Conservation (phyloP, 2,797 vertebrate genomes). For the Lagocephalus sceleratus region DNA sequence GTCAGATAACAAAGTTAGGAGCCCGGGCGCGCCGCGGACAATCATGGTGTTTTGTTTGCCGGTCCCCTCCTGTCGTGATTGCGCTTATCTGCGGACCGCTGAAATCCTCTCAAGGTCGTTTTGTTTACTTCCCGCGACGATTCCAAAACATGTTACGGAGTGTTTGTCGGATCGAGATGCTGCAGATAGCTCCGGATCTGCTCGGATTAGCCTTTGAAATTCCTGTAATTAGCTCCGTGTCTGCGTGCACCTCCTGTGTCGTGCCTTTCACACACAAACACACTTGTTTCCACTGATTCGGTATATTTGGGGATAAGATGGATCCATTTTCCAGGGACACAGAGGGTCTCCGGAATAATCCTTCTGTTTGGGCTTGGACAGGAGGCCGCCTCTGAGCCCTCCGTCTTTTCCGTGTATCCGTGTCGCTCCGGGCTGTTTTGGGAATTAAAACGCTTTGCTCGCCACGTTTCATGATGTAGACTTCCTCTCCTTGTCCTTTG, state of each 20-base stretch:
- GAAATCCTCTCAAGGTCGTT: conserved; percentile 42
- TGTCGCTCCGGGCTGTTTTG: conserved; percentile 36
- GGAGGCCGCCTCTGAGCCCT: conserved; percentile 19
- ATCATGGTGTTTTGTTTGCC: conserved; percentile 29
- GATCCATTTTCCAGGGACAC: conserved; percentile 45
- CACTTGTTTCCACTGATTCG: conserved; percentile 24
- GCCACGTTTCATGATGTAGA: conserved; percentile 26
- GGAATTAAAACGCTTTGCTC: conserved; percentile 41
- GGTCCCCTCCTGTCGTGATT: conserved; percentile 30
- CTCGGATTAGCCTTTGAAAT: conserved; percentile 41
- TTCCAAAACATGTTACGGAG: conserved; percentile 25
- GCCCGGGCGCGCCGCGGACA: conserved; percentile 3
- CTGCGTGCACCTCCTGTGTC: conserved; percentile 10
- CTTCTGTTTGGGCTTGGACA: conserved; percentile 29
- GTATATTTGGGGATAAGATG: conserved; percentile 31
- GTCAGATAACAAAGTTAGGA: conserved; percentile 46
- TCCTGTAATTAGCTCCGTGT: conserved; percentile 38
- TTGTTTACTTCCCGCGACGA: conserved; percentile 33
- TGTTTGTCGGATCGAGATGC: conserved; percentile 50
- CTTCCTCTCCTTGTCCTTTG: conserved; percentile 35
- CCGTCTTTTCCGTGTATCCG: conserved; percentile 27
- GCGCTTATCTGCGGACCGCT: conserved; percentile 39
- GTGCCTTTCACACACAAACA: conserved; percentile 14
- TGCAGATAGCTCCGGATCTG: conserved; percentile 33
- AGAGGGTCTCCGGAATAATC: conserved; percentile 40